Evolutionary conservation across 2,113 vertebrate species (phyloP).

Genomic region (Amphiprion ocellaris): DNA sequence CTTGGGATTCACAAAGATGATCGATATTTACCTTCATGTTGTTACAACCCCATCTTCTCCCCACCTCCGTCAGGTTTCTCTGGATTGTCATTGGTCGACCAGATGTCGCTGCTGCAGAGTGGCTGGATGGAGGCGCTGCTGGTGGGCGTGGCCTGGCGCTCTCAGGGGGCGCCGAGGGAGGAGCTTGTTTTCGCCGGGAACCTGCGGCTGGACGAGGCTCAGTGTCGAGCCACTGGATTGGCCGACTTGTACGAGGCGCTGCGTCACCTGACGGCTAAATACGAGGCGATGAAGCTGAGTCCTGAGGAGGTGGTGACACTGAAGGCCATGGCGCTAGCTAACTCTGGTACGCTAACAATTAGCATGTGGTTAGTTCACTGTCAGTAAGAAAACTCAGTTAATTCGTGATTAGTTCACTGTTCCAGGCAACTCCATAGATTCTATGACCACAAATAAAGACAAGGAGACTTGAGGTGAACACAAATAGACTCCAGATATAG

Average conservation of each 20-base stretch:
- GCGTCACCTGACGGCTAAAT: constrained; percentile 75
- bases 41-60: neutral
- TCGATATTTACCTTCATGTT: no score
- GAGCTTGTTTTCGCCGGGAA: constrained; percentile 81
- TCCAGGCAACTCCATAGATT: no score
- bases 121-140: constrained; percentile 85
- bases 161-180: constrained; percentile 46
- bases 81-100: constrained; percentile 79
- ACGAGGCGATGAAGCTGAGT: constrained; percentile 75
- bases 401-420: no score
- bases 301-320: constrained; percentile 78
- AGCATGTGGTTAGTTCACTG: no score
- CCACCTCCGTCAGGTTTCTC: constrained; percentile 74
- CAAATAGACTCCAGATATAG: no score
- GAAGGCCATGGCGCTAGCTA: constrained; percentile 83
- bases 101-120: constrained; percentile 84
- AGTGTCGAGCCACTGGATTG: constrained; percentile 72
- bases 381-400: no score
- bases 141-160: constrained; percentile 81
- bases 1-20: no score
- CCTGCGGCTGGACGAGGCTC: constrained; percentile 67
- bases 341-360: constrained; percentile 72
- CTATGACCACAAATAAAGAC: no score
- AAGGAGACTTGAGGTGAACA: no score
- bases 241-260: constrained; percentile 76